Conservation (phyloP, 1,140 invertebrate genomes). For the Propsilocerus akamusi region DNA sequence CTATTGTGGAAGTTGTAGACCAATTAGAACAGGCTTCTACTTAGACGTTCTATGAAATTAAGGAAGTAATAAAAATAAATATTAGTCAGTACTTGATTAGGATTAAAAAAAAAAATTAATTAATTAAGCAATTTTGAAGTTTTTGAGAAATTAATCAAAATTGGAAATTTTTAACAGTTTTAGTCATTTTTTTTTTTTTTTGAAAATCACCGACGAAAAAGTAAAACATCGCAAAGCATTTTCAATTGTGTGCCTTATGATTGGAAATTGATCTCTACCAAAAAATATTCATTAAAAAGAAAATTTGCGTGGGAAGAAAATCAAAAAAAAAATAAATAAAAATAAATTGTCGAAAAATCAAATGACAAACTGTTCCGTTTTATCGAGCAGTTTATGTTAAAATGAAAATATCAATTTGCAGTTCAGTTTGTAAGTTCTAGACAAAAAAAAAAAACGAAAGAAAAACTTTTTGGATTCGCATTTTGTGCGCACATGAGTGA, state of each 20-base stretch:
- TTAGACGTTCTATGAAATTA: neutral
- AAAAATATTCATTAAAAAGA: neutral
- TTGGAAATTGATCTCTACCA: conserved; percentile 1
- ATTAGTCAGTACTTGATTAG: conserved; percentile 3
- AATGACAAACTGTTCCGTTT: conserved; percentile 1
- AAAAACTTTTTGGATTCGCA: too few relatives aligned
- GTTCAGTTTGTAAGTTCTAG: too few relatives aligned
- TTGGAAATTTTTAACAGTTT: neutral
- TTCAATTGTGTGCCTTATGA: neutral
- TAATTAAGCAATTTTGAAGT: too few relatives aligned
- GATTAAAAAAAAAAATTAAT: neutral
- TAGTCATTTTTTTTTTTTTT: neutral
- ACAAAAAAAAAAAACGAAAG: too few relatives aligned
- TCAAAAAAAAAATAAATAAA: too few relatives aligned
- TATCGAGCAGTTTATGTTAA: neutral
- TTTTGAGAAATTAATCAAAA: too few relatives aligned
- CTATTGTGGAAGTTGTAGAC: conserved; percentile 18
- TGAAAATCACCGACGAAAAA: neutral
- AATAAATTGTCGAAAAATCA: too few relatives aligned
- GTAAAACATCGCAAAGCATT: neutral
- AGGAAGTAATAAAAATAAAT: neutral
- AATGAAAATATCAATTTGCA: too few relatives aligned
- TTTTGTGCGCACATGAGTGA: too few relatives aligned
- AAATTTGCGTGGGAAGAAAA: neutral
- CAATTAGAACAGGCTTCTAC: neutral